phyloP scores from a whole-genome alignment of 2,888 invertebrate genomes.

The Brachyptera risi region DNA sequence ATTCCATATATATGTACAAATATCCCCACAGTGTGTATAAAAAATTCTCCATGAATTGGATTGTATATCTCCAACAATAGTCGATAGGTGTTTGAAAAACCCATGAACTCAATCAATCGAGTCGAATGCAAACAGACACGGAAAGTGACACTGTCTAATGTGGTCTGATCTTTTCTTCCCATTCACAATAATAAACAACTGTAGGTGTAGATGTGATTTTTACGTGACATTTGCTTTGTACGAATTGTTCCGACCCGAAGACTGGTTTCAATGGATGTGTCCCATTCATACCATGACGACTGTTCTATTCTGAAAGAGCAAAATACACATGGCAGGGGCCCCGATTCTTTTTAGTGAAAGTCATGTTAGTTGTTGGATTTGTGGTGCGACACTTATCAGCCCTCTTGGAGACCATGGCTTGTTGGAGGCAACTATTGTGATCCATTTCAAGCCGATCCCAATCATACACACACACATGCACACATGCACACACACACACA shows the following conservation, averaged over 20 bases:
- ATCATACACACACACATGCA: too few species aligned
- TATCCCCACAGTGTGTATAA: too few species aligned
- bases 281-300: conserved; percentile 28
- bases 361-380: conserved; percentile 16
- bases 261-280: conserved; percentile 22
- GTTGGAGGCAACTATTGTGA: conserved; percentile 8
- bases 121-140: conserved; percentile 28
- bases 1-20: too few species aligned
- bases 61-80: too few species aligned
- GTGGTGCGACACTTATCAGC: conserved; percentile 16
- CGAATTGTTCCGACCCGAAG: background rate
- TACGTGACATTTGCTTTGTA: conserved; percentile 11
- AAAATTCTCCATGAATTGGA: background rate
- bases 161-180: conserved; percentile 9
- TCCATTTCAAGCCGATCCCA: conserved; percentile 15
- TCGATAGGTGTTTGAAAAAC: conserved; percentile 4
- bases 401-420: background rate
- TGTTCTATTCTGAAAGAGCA: conserved; percentile 22
- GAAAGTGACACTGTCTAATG: conserved; percentile 23
- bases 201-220: conserved; percentile 9
- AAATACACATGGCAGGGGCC: conserved; percentile 16
- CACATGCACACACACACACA: too few species aligned
- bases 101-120: conserved; percentile 22
- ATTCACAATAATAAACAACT: conserved; percentile 1
- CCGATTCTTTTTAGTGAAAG: conserved; percentile 15